phyloP scores from a whole-genome alignment of 2,888 invertebrate species.

The Patella ulyssiponensis region DNA sequence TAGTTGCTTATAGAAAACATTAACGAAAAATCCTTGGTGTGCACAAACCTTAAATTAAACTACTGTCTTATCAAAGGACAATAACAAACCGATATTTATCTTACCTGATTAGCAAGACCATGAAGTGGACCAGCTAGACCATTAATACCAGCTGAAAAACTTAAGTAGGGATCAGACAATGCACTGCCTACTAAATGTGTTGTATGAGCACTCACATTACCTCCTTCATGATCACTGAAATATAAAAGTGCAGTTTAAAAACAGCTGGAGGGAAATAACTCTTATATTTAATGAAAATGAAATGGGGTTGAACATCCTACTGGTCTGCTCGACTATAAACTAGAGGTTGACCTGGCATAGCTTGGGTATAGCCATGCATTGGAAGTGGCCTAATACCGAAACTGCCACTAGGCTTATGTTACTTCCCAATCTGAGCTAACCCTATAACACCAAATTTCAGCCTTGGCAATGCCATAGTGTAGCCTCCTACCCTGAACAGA shows the following conservation, averaged over 20 bases:
- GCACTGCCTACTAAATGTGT: slow-evolving; percentile 95
- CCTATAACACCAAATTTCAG: too few relatives aligned
- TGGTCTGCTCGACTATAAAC: background rate
- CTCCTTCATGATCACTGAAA: slow-evolving; percentile 92
- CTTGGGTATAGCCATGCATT: too few relatives aligned
- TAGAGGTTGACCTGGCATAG: too few relatives aligned
- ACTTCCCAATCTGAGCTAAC: too few relatives aligned
- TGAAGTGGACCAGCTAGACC: slow-evolving; percentile 96
- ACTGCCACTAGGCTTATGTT: too few relatives aligned
- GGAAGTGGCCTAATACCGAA: too few relatives aligned
- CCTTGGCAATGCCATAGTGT: too few relatives aligned
- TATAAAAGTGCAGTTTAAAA: slow-evolving; percentile 2
- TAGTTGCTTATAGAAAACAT: too few relatives aligned
- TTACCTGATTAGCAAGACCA: slow-evolving; percentile 95
- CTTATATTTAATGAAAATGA: background rate
- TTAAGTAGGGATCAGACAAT: slow-evolving; percentile 92
- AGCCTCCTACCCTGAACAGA: too few relatives aligned
- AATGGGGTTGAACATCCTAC: background rate
- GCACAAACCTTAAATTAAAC: too few relatives aligned
- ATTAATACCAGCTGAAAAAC: slow-evolving; percentile 93
- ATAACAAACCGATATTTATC: background rate
- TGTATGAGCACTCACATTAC: slow-evolving; percentile 96
- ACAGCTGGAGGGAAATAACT: background rate
- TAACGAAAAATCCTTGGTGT: too few relatives aligned
- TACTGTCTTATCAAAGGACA: too few relatives aligned